Percentiles rank a stretch among this genome's conserved stretches.
These are phyloP conservation scores for Phrynosoma platyrhinos DNA, from an alignment of 2,113 vertebrate species.

Conservation along the genomic window DNA sequence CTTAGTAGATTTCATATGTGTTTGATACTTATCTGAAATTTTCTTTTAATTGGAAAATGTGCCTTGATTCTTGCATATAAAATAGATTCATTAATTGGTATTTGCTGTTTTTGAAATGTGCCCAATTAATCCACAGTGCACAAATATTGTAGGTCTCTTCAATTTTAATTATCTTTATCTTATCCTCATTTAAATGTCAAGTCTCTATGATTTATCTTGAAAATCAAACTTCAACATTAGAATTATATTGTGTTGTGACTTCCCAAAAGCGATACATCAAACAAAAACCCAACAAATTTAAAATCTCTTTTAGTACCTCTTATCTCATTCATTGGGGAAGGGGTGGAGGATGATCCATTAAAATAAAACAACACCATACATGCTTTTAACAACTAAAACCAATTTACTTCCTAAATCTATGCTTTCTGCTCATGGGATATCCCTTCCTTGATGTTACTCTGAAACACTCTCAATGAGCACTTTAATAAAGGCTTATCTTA, in stretches of 20 bases:
- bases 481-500: constrained; percentile 19
- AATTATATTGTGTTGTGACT: constrained; percentile 36
- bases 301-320: constrained; percentile 23
- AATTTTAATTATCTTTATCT: constrained; percentile 41
- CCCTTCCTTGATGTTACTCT: constrained; percentile 30
- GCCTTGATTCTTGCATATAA: background rate
- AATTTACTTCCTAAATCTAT: constrained; percentile 12
- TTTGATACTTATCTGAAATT: background rate
- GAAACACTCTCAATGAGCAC: background rate
- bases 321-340: constrained; percentile 50
- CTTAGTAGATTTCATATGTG: background rate
- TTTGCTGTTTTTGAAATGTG: background rate
- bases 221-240: constrained; percentile 4
- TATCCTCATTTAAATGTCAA: constrained; percentile 45
- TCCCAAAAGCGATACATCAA: constrained; percentile 51
- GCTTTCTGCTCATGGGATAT: accelerated
- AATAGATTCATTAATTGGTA: background rate
- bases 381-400: constrained; percentile 26
- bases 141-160: constrained; percentile 42
- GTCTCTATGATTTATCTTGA: constrained; percentile 44
- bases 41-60: background rate
- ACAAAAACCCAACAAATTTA: background rate
- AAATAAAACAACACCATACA: constrained; percentile 23
- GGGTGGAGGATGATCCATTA: constrained; percentile 41
- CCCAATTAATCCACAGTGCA: constrained; percentile 44